Percentiles rank a stretch among this genome's conserved stretches.
Evolutionary conservation across 2,888 invertebrate genomes (phyloP).

Genomic region (Dascillus cervinus): DNA sequence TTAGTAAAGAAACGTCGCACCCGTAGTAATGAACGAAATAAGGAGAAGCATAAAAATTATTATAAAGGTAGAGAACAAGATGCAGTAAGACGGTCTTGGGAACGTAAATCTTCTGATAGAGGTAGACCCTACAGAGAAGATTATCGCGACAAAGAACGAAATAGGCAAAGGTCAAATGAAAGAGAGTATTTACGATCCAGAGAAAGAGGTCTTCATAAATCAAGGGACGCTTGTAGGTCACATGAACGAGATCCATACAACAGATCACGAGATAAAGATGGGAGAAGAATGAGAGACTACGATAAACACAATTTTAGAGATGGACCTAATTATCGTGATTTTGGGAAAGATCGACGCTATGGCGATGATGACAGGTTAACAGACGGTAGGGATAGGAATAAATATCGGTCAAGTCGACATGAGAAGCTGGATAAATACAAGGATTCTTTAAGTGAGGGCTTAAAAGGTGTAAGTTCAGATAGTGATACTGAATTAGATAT

Average conservation of each 20-base stretch:
- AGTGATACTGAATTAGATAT: slow-evolving; percentile 68
- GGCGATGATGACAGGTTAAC: slow-evolving; percentile 32
- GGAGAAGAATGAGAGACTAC: slow-evolving; percentile 31
- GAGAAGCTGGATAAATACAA: slow-evolving; percentile 52
- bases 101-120: slow-evolving; percentile 8
- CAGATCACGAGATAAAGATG: slow-evolving; percentile 6
- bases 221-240: slow-evolving; percentile 23
- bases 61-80: slow-evolving; percentile 29
- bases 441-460: slow-evolving; percentile 72
- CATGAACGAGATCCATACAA: slow-evolving; percentile 17
- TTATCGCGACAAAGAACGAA: slow-evolving; percentile 30
- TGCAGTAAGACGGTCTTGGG: slow-evolving; percentile 7
- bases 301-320: slow-evolving; percentile 10
- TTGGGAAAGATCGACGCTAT: slow-evolving; percentile 30
- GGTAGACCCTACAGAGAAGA: slow-evolving; percentile 16
- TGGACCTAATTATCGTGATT: slow-evolving; percentile 14
- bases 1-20: slow-evolving; percentile 12
- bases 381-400: slow-evolving; percentile 38
- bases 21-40: slow-evolving; percentile 14
- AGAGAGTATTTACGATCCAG: slow-evolving; percentile 31
- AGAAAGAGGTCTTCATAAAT: slow-evolving; percentile 17
- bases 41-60: slow-evolving; percentile 30
- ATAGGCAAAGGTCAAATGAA: slow-evolving; percentile 22
- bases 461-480: slow-evolving; percentile 62
- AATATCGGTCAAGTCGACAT: slow-evolving; percentile 33